Base-by-base conservation (phyloP, 92 coral and sea anemone genomes). In the Epizoanthus fatuus region DNA sequence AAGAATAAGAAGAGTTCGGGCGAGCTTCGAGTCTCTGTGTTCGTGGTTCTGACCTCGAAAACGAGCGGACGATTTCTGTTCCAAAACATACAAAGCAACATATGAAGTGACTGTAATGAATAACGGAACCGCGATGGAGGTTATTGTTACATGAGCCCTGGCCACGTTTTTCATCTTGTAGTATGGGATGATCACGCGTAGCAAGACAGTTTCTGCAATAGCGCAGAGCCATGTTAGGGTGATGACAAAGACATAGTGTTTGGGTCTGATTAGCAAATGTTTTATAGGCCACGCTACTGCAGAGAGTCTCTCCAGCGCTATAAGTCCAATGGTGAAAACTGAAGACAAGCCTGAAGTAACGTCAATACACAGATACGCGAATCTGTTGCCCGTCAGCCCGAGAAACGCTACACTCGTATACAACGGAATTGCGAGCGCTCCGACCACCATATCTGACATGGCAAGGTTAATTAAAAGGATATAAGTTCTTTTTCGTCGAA, bases 341-440 rank as follows among this genome's bases (percentile, higher is more conserved):
- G 92, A 89, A 5, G 90, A 90, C 67, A 89, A 85, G 35, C 92
- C 92, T 3, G 86, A 71, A 17, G 60, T 25, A 7, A 89, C 72
- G 29, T 89, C 92, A 47, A 84, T 57, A 51, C 67, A 75, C 22
- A 75, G 68, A 3, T 75, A 75, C 22, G 60, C 81, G 42, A 57
- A 57, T 14, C 25, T 75, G 40, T 38, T 39, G n/a, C 10, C 52
- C 13, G 65, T 12, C 29, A 35, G 15, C 4, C 86, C 86, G 75
- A 84, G 76, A 37, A 84, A 38, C 29, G 77, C 53, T 37, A 89
- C 53, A 45, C 74, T 64, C 12, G 79, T 68, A 40, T 89, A 85
- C 29, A 89, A 69, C n/a, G 92, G 89, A 29, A 89, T 52, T n/a
- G 90, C 90, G 12, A 89, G 29, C 20, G 86, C 86, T 44, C 92